Evolutionary conservation across 2,113 vertebrate species (phyloP).

Genomic region (Mirounga angustirostris): DNA sequence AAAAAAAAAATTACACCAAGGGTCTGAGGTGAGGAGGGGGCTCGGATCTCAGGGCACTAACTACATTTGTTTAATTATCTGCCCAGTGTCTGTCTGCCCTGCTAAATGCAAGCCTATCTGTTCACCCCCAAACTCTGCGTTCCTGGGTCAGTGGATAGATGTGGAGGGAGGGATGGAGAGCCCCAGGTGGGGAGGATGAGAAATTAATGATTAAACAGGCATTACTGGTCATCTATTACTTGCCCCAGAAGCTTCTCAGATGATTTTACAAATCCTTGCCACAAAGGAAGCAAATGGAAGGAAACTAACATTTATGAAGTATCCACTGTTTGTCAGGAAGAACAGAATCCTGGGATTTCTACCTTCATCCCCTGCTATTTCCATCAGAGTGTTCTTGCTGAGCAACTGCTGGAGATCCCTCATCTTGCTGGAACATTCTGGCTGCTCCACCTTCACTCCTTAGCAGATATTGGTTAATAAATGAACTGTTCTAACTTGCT

Average conservation of each 20-base stretch:
- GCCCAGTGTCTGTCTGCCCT: not conserved
- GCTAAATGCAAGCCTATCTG: not conserved
- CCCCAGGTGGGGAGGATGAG: fast-evolving
- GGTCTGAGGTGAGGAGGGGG: not conserved
- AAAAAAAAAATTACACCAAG: no score
- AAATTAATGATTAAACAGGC: not conserved
- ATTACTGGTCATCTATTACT: not conserved
- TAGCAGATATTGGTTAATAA: not conserved
- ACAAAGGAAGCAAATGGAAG: conserved; percentile 27
- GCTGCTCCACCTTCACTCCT: not conserved
- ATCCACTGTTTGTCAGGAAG: conserved; percentile 12
- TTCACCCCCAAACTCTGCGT: not conserved
- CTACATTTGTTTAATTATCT: not conserved
- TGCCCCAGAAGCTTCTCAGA: not conserved
- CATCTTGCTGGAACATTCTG: not conserved
- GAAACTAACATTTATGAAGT: not conserved
- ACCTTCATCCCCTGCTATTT: not conserved
- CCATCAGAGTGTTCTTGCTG: not conserved
- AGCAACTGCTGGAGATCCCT: not conserved
- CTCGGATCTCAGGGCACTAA: not conserved
- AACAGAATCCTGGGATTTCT: conserved; percentile 43
- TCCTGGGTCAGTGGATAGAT: not conserved
- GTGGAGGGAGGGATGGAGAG: not conserved
- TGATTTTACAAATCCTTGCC: conserved; percentile 33
- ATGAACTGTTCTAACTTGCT: not conserved